Conservation (phyloP, 2,113 vertebrate species). For the Gymnobelideus leadbeateri region DNA sequence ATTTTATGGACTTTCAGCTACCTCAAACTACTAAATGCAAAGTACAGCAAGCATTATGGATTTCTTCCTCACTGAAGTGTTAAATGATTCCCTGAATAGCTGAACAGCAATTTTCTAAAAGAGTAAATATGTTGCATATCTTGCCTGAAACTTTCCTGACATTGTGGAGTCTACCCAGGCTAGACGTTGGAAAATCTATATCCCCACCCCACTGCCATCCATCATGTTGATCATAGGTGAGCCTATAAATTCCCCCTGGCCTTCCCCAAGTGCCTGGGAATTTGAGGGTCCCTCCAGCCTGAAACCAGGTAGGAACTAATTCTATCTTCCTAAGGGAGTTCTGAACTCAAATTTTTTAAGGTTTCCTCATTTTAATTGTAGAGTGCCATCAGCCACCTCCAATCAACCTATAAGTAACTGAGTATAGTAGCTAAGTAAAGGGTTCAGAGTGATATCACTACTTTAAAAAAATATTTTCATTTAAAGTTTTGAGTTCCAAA, state of each 20-base stretch:
- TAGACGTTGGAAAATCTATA: neutral
- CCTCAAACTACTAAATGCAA: slow-evolving; percentile 51
- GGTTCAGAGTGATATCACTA: neutral
- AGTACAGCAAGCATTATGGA: slow-evolving; percentile 57
- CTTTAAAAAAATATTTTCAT: neutral
- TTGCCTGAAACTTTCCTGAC: slow-evolving; percentile 61
- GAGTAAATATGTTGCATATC: slow-evolving; percentile 47
- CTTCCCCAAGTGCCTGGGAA: neutral
- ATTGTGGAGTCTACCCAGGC: neutral
- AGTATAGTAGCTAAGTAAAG: neutral
- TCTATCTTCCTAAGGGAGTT: neutral
- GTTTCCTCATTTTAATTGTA: neutral
- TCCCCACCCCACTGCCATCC: neutral
- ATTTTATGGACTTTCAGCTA: slow-evolving; percentile 69
- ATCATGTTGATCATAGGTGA: neutral
- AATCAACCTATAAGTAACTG: neutral
- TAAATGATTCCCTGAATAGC: slow-evolving; percentile 72
- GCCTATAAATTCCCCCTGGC: neutral
- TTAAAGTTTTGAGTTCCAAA: too few relatives aligned
- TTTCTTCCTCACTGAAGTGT: slow-evolving; percentile 71
- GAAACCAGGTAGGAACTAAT: neutral
- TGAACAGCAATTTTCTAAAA: slow-evolving; percentile 70
- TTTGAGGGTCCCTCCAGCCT: neutral
- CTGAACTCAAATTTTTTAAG: neutral
- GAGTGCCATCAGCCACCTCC: neutral